These are phyloP conservation scores for Calephelis nemesis DNA, from an alignment of 1,140 invertebrate species.

Conservation along the genomic window DNA sequence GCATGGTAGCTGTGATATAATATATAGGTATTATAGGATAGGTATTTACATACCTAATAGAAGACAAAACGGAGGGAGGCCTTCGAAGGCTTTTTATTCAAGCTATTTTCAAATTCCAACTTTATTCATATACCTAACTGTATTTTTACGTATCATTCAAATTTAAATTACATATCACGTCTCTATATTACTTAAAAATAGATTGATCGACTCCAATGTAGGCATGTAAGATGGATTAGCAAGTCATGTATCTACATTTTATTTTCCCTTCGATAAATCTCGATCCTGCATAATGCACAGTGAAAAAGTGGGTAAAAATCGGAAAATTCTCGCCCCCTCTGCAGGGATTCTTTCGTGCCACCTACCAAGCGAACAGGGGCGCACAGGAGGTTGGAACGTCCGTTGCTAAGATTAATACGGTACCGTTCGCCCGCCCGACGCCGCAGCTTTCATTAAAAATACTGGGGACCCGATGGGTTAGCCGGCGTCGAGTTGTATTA, in stretches of 20 bases:
- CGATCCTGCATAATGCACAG: constrained; percentile 63
- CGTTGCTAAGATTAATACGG: constrained; percentile 73
- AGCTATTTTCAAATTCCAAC: too few relatives aligned
- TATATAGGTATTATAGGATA: too few relatives aligned
- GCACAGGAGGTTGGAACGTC: constrained; percentile 58
- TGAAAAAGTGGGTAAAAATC: constrained; percentile 65
- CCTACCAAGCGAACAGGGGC: constrained; percentile 66
- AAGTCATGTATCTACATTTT: constrained; percentile 34
- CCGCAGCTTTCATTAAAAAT: constrained; percentile 73
- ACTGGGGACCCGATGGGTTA: constrained; percentile 60
- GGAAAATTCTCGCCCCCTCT: constrained; percentile 54
- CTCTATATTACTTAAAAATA: too few relatives aligned
- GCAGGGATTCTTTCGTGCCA: constrained; percentile 59
- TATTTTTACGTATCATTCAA: too few relatives aligned
- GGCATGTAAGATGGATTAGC: constrained; percentile 20
- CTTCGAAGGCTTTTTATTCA: too few relatives aligned
- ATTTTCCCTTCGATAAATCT: constrained; percentile 65
- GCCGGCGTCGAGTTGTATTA: constrained; percentile 48
- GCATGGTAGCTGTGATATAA: too few relatives aligned
- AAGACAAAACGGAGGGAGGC: too few relatives aligned
- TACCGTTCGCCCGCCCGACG: constrained; percentile 62
- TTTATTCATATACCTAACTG: too few relatives aligned
- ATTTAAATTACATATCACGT: too few relatives aligned
- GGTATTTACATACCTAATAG: too few relatives aligned
- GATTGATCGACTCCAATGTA: neutral